Evolutionary conservation across 2,113 vertebrate species (phyloP).

Genomic region (Sphaerodactylus townsendi): DNA sequence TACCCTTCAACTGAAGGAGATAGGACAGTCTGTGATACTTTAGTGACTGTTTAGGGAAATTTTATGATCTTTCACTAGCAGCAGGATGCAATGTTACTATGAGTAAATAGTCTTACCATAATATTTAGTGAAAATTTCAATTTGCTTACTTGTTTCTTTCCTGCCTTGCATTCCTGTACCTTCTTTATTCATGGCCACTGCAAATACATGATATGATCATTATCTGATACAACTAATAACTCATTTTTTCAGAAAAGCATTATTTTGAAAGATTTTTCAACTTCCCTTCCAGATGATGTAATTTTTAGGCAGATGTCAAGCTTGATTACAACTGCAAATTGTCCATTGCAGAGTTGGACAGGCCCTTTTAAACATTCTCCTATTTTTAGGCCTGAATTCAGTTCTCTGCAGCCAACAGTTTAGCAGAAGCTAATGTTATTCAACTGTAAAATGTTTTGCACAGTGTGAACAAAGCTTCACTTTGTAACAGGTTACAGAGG

Average conservation of each 20-base stretch:
- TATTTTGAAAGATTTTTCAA: conserved; percentile 41
- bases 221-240: neutral
- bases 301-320: neutral
- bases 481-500: conserved; percentile 34
- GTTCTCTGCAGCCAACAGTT: conserved; percentile 26
- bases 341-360: conserved; percentile 46
- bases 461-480: conserved; percentile 17
- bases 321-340: conserved; percentile 45
- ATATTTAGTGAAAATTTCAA: rapidly evolving
- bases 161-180: neutral
- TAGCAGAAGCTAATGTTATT: conserved; percentile 1
- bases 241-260: neutral
- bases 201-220: neutral
- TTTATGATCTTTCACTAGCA: neutral
- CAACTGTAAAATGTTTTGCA: conserved; percentile 1
- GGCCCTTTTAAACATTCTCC: conserved; percentile 29
- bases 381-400: conserved; percentile 58
- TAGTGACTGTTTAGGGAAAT: neutral
- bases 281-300: conserved; percentile 61
- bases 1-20: neutral
- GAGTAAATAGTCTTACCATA: rapidly evolving
- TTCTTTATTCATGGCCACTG: neutral
- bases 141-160: neutral
- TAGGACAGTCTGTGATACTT: neutral
- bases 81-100: neutral